These are phyloP conservation scores for Anticlea derivata DNA, from an alignment of 2,888 invertebrate genomes.

Conservation along the genomic window DNA sequence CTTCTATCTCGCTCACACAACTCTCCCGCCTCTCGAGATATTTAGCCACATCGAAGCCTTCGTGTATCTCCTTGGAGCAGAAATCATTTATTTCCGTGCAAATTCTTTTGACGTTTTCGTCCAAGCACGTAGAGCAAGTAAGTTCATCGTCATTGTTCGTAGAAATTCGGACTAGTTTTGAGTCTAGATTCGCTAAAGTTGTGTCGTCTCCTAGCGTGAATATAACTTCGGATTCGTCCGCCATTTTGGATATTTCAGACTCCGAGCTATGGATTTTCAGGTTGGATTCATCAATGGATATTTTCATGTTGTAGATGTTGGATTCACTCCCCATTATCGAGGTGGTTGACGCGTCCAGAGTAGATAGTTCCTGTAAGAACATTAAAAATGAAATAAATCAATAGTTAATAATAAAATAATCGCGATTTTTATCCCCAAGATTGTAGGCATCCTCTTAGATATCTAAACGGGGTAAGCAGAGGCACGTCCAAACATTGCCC, in stretches of 20 bases:
- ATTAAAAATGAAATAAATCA: no score
- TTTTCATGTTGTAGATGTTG: constrained; percentile 71
- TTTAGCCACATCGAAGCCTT: constrained; percentile 55
- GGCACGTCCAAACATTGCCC: no score
- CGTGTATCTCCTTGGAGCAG: constrained; percentile 52
- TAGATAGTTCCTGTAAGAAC: constrained; percentile 59
- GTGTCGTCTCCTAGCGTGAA: constrained; percentile 69
- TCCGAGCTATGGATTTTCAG: constrained; percentile 50
- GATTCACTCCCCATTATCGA: constrained; percentile 80
- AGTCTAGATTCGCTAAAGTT: constrained; percentile 39
- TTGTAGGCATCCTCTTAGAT: no score
- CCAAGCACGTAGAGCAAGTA: constrained; percentile 44
- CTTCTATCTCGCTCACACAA: constrained; percentile 45
- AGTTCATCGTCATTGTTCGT: constrained; percentile 67
- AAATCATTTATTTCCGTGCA: constrained; percentile 69
- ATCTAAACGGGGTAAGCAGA: no score
- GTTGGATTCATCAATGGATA: constrained; percentile 42
- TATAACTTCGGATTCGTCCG: constrained; percentile 52
- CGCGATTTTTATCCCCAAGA: no score
- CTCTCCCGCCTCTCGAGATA: constrained; percentile 49
- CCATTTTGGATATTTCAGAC: constrained; percentile 59
- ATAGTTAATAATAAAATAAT: no score
- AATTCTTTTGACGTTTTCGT: constrained; percentile 64
- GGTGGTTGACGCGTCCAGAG: constrained; percentile 67
- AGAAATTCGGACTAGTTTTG: constrained; percentile 65